A percentile compares a stretch with the other conserved stretches of the same genome.
Conservation (phyloP, 2,888 invertebrate species). For the Bellardia pandia region DNA sequence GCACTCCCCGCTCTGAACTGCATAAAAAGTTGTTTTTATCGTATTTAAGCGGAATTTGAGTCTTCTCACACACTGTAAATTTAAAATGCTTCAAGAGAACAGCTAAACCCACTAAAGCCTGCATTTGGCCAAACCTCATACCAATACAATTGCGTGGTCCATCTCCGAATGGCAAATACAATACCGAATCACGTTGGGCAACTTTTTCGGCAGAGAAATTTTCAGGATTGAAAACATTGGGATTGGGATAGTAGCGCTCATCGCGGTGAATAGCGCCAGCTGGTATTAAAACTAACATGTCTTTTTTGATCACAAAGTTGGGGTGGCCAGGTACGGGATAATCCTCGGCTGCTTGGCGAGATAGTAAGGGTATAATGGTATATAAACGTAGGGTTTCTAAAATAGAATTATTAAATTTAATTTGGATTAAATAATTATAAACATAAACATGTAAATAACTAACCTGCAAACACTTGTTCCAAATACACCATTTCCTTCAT, state of each 20-base stretch:
- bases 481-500: constrained; percentile 80
- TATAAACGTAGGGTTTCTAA: constrained; percentile 86
- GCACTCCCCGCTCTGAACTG: constrained; percentile 75
- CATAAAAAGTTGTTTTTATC: constrained; percentile 74
- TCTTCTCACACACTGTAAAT: constrained; percentile 76
- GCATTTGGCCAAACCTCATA: constrained; percentile 81
- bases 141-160: constrained; percentile 82
- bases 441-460: constrained; percentile 20
- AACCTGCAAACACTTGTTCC: constrained; percentile 80
- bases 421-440: neutral
- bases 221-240: constrained; percentile 87
- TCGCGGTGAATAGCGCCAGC: constrained; percentile 86
- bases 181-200: constrained; percentile 83
- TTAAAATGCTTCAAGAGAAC: constrained; percentile 77
- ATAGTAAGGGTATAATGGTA: constrained; percentile 85
- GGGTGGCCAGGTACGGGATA: constrained; percentile 85
- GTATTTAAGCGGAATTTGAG: constrained; percentile 76
- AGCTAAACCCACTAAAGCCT: constrained; percentile 78
- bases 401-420: constrained; percentile 23
- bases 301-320: constrained; percentile 84
- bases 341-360: constrained; percentile 85
- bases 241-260: constrained; percentile 84
- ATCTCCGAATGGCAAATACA: constrained; percentile 81
- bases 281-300: constrained; percentile 77
- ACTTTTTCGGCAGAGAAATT: constrained; percentile 86